A percentile compares a stretch with the other conserved stretches of the same genome.
Evolutionary conservation across 2,113 vertebrate species (phyloP).

Genomic region (Chunga burmeisteri): DNA sequence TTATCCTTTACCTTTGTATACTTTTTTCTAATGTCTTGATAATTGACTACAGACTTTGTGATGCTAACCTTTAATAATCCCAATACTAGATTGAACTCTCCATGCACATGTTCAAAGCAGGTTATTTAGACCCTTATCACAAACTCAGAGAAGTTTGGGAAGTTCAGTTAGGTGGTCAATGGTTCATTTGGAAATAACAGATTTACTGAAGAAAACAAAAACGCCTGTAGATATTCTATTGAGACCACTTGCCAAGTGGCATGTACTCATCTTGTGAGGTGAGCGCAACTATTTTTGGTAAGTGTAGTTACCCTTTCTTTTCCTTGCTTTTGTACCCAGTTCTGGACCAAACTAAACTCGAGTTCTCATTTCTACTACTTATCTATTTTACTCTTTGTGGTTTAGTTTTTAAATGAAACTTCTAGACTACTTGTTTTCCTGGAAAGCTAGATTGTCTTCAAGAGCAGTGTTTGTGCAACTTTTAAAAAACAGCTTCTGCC

Average conservation of each 20-base stretch:
- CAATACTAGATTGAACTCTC: neutral
- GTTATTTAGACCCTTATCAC: neutral
- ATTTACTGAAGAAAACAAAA: neutral
- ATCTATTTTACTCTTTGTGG: neutral
- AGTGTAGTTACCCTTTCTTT: neutral
- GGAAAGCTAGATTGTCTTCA: neutral
- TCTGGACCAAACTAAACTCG: neutral
- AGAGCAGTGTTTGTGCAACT: neutral
- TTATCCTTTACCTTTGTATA: neutral
- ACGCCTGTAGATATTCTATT: neutral
- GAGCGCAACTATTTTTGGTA: neutral
- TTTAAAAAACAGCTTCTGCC: neutral
- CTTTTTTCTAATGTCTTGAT: neutral
- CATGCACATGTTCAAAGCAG: neutral
- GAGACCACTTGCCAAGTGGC: neutral
- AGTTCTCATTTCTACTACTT: neutral
- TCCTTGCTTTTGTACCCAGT: neutral
- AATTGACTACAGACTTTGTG: neutral
- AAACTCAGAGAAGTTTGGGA: neutral
- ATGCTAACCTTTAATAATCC: neutral
- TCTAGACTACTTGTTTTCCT: neutral
- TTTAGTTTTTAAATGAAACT: neutral
- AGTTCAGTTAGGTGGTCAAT: neutral
- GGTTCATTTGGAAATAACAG: neutral
- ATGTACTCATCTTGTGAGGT: neutral